Conservation (phyloP, 2,797 vertebrate species). For the Avahi laniger region DNA sequence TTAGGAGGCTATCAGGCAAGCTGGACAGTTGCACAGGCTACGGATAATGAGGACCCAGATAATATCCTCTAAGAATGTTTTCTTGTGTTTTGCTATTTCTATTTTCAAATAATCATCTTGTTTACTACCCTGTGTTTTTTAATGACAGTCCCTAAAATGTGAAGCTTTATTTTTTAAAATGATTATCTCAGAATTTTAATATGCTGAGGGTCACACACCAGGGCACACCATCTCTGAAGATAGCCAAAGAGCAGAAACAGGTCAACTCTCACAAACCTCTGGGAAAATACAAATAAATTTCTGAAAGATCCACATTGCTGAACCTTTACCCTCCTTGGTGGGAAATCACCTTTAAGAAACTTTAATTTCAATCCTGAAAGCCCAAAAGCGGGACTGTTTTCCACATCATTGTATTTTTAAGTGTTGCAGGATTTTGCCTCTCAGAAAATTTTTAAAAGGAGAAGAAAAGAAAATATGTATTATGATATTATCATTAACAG, state of each 20-base stretch:
- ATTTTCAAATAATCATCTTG: constrained; percentile 36
- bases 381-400: not conserved
- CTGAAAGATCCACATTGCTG: not conserved
- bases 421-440: not conserved
- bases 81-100: not conserved
- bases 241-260: not conserved
- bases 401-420: constrained; percentile 25
- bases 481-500: not conserved
- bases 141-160: not conserved
- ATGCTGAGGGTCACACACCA: not conserved
- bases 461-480: not conserved
- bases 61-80: not conserved
- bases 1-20: not conserved
- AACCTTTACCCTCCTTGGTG: constrained; percentile 10
- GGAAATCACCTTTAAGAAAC: constrained; percentile 50
- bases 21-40: not conserved
- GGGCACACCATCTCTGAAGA: constrained; percentile 25
- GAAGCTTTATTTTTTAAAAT: constrained; percentile 27
- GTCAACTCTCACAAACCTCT: constrained; percentile 24
- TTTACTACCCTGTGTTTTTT: not conserved
- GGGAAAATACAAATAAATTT: constrained; percentile 49
- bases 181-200: constrained; percentile 60
- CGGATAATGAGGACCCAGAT: not conserved
- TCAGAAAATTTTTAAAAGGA: not conserved
- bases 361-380: constrained; percentile 45